Evolutionary conservation across 1,140 invertebrate species (phyloP).

Genomic region (Drosophila prosaltans): DNA sequence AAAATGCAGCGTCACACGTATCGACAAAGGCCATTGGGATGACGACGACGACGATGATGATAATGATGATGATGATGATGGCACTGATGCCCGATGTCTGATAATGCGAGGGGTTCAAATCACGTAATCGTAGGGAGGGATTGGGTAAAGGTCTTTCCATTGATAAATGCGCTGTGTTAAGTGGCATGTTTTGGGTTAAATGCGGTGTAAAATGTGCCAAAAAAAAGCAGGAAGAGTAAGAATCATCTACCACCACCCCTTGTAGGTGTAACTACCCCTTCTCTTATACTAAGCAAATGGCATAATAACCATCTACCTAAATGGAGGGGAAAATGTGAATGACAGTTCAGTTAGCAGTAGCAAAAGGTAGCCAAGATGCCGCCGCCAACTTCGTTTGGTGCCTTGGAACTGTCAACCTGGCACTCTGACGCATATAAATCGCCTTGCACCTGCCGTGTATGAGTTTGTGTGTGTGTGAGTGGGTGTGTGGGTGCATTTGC

Average conservation of each 20-base stretch:
- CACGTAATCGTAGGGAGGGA: slow-evolving; percentile 45
- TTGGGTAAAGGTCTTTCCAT: slow-evolving; percentile 33
- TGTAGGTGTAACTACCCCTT: background rate
- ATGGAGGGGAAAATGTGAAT: slow-evolving; percentile 45
- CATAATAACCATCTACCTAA: slow-evolving; percentile 48
- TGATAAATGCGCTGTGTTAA: slow-evolving; percentile 71
- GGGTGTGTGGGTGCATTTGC: slow-evolving; percentile 54
- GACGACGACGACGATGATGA: background rate
- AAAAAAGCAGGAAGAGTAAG: background rate
- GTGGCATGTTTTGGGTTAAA: slow-evolving; percentile 78
- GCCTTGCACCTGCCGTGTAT: slow-evolving; percentile 60
- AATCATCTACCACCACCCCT: slow-evolving; percentile 7
- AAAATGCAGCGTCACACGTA: slow-evolving; percentile 68
- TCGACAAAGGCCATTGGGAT: slow-evolving; percentile 27
- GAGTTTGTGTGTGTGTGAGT: slow-evolving; percentile 6
- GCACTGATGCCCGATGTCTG: slow-evolving; percentile 59
- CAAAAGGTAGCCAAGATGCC: slow-evolving; percentile 31
- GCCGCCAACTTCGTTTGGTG: slow-evolving; percentile 21
- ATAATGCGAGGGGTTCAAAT: slow-evolving; percentile 58
- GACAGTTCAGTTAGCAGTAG: slow-evolving; percentile 71
- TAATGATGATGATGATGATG: slow-evolving; percentile 29
- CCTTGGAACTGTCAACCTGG: slow-evolving; percentile 57
- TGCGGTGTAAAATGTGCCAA: slow-evolving; percentile 66
- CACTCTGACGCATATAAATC: slow-evolving; percentile 75
- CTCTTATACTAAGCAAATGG: slow-evolving; percentile 36